Conservation (phyloP, 1,140 invertebrate genomes). For the Tetraneura akinire region DNA sequence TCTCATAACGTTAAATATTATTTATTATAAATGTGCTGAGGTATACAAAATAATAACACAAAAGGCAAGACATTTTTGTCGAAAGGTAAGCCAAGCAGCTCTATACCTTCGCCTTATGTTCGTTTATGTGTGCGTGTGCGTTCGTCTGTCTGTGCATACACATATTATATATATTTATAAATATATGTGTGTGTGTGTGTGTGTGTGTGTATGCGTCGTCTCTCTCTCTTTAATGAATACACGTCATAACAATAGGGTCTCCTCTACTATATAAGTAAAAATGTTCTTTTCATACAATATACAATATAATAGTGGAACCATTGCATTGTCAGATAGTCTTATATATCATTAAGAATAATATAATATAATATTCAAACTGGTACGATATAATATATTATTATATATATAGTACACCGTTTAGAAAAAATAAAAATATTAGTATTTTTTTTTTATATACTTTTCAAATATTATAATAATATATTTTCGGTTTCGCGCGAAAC, state of each 20-base stretch:
- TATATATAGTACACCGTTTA: not conserved
- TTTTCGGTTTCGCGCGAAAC: too few relatives aligned
- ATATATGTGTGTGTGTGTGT: too few relatives aligned
- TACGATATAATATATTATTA: conserved; percentile 16
- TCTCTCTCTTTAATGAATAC: conserved; percentile 43
- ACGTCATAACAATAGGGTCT: conserved; percentile 46
- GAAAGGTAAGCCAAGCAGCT: conserved; percentile 42
- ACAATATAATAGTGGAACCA: conserved; percentile 45
- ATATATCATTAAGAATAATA: conserved; percentile 48
- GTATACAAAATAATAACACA: conserved; percentile 41
- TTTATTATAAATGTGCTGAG: conserved; percentile 27
- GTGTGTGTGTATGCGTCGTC: not conserved
- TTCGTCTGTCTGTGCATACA: too few relatives aligned
- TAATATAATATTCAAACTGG: conserved; percentile 45
- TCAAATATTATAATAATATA: too few relatives aligned
- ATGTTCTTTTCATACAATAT: conserved; percentile 46
- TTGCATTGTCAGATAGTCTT: conserved; percentile 42
- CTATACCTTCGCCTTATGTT: conserved; percentile 35
- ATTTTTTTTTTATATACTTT: not conserved
- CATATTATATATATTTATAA: too few relatives aligned
- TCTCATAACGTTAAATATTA: not conserved
- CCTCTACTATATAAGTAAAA: conserved; percentile 42
- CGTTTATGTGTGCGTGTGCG: not conserved
- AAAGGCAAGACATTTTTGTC: conserved; percentile 46
- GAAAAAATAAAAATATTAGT: not conserved